These are phyloP conservation scores for Cheilosia vulpina DNA, from an alignment of 2,888 invertebrate genomes.

Conservation along the genomic window DNA sequence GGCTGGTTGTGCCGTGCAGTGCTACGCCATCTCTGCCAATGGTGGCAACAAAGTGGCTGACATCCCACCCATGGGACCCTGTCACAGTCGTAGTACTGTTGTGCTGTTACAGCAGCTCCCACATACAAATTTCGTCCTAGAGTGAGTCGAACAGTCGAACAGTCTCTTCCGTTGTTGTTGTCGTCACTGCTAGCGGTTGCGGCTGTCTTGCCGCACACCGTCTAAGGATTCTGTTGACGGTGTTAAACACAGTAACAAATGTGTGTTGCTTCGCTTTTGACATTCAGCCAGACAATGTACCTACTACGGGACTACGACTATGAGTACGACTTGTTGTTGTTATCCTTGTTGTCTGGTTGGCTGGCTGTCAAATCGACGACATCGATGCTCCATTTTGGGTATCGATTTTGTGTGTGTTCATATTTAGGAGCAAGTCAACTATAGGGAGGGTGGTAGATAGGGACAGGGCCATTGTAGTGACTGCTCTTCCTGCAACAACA, in stretches of 20 bases:
- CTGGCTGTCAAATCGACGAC: constrained; percentile 63
- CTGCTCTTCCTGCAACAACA: neutral
- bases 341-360: constrained; percentile 61
- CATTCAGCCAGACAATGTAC: constrained; percentile 59
- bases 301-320: constrained; percentile 29
- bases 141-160: constrained; percentile 12
- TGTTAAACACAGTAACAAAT: constrained; percentile 70
- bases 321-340: constrained; percentile 32
- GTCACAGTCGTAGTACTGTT: constrained; percentile 18
- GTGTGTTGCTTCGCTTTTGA: constrained; percentile 57
- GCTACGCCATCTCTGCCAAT: constrained; percentile 15
- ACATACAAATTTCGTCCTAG: constrained; percentile 25
- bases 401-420: constrained; percentile 61
- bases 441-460: neutral
- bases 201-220: constrained; percentile 23
- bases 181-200: constrained; percentile 11
- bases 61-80: constrained; percentile 70
- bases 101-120: constrained; percentile 47
- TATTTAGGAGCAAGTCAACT: constrained; percentile 41
- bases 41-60: constrained; percentile 66
- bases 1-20: constrained; percentile 7
- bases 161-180: constrained; percentile 13
- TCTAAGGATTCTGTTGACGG: constrained; percentile 63
- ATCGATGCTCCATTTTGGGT: constrained; percentile 60
- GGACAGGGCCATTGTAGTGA: neutral